phyloP scores from a whole-genome alignment of 2,888 invertebrate species.

The Orthosia cruda region DNA sequence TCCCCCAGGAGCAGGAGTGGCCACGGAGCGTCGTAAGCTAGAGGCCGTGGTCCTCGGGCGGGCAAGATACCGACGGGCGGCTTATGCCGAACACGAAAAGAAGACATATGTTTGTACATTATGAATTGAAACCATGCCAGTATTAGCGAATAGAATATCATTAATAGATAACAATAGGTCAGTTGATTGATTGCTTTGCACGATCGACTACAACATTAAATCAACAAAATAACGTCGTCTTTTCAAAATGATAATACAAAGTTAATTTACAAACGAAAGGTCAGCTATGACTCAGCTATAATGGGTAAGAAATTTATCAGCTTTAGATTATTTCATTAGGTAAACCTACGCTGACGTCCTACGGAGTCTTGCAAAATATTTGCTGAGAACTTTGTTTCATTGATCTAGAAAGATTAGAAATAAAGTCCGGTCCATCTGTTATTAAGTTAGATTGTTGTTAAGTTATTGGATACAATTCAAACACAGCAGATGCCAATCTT shows the following conservation, averaged over 20 bases:
- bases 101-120: too few species aligned
- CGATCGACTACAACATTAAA: constrained; percentile 6
- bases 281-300: constrained; percentile 54
- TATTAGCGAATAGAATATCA: neutral
- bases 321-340: constrained; percentile 40
- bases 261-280: constrained; percentile 47
- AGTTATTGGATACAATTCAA: too few species aligned
- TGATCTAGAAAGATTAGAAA: neutral
- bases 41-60: too few species aligned
- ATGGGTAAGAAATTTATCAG: constrained; percentile 51
- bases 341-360: constrained; percentile 52
- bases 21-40: too few species aligned
- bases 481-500: too few species aligned
- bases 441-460: neutral
- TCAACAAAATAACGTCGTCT: constrained; percentile 15
- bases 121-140: neutral
- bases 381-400: constrained; percentile 19
- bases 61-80: too few species aligned
- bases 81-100: too few species aligned
- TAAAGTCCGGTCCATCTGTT: neutral
- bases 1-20: too few species aligned
- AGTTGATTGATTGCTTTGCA: constrained; percentile 20
- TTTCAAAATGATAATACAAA: constrained; percentile 22
- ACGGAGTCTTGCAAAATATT: constrained; percentile 40
- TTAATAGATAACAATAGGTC: neutral